Evolutionary conservation across 2,888 invertebrate species (phyloP).

Genomic region (Sphecodes monilicornis): DNA sequence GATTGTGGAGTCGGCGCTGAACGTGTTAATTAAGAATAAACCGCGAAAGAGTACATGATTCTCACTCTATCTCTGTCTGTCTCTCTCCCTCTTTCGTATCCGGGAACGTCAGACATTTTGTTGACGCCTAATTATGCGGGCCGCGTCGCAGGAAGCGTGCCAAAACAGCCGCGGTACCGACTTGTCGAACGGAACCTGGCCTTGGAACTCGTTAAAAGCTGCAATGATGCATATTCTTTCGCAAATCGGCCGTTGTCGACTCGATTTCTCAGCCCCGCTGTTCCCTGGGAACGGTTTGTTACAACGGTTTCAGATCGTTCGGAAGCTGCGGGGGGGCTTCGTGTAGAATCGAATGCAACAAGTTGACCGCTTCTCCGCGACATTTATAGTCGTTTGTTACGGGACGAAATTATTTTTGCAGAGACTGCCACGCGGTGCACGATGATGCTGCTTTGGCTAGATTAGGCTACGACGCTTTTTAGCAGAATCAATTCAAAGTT

Average conservation of each 20-base stretch:
- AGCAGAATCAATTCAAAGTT: too few species aligned
- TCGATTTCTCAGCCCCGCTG: not conserved
- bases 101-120: conserved; percentile 64
- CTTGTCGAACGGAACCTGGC: conserved; percentile 51
- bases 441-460: too few species aligned
- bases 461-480: too few species aligned
- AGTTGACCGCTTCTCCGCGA: not conserved
- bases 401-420: not conserved
- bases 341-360: not conserved
- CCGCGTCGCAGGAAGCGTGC: conserved; percentile 66
- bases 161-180: conserved; percentile 52
- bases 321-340: not conserved
- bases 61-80: not conserved
- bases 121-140: conserved; percentile 66
- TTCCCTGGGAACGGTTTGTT: not conserved
- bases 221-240: conserved; percentile 34
- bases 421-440: not conserved
- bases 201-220: conserved; percentile 59
- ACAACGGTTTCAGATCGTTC: not conserved
- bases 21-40: conserved; percentile 57
- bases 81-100: conserved; percentile 38
- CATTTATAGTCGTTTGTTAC: not conserved
- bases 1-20: too few species aligned
- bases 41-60: not conserved
- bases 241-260: not conserved